Evolutionary conservation across 2,888 invertebrate species (phyloP).

Genomic region (Leptogaster cylindrica): DNA sequence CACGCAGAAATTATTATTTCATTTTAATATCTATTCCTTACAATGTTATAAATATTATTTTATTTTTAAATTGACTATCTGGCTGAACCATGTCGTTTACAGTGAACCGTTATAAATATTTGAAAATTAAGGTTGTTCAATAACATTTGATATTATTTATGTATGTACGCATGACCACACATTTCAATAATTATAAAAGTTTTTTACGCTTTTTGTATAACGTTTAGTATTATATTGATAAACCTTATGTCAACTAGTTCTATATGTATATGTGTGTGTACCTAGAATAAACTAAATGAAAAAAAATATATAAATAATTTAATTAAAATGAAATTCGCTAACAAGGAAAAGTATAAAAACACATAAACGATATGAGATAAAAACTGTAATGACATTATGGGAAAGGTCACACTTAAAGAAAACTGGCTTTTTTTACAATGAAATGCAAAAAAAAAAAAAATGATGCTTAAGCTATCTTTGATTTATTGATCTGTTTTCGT

Average conservation of each 20-base stretch:
- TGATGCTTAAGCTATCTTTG: slow-evolving; percentile 43
- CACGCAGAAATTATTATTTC: slow-evolving; percentile 11
- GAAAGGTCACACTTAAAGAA: slow-evolving; percentile 18
- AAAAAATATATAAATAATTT: slow-evolving; percentile 10
- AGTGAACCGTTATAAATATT: too few relatives aligned
- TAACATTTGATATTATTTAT: too few relatives aligned
- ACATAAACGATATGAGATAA: slow-evolving; percentile 12
- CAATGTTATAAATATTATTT: too few relatives aligned
- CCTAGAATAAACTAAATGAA: slow-evolving; percentile 18
- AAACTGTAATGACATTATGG: slow-evolving; percentile 33
- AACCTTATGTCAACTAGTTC: slow-evolving; percentile 23
- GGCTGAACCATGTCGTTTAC: too few relatives aligned
- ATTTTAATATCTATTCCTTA: too few relatives aligned
- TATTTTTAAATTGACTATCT: slow-evolving; percentile 14
- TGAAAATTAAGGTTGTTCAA: too few relatives aligned
- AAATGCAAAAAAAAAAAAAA: slow-evolving; percentile 30
- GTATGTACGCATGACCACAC: slow-evolving; percentile 2
- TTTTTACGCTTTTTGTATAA: slow-evolving; percentile 18
- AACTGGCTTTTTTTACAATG: slow-evolving; percentile 39
- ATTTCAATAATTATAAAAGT: slow-evolving; percentile 37
- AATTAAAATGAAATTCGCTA: slow-evolving; percentile 5
- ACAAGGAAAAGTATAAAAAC: slow-evolving; percentile 25
- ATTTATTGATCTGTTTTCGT: slow-evolving; percentile 41
- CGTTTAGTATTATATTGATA: slow-evolving; percentile 18
- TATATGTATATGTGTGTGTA: slow-evolving; percentile 39